Base-by-base conservation (phyloP, 2,797 vertebrate species). In the Scolopax bukidnonensis region DNA sequence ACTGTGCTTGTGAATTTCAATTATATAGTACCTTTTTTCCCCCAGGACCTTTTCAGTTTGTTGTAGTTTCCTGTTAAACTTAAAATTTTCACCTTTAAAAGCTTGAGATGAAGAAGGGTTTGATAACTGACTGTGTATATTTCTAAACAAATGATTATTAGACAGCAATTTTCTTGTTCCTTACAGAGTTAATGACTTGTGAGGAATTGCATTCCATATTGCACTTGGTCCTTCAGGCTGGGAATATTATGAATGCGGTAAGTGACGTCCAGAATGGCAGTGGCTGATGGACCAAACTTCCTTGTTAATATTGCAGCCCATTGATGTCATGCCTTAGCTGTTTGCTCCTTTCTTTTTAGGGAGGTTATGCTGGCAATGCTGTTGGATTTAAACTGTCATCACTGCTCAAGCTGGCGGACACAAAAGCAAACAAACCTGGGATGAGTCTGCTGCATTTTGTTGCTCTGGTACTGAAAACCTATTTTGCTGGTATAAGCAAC, bases 231-330 rank as follows among this genome's bases (percentile, higher is more conserved):
- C 98, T 99, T 76, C 99, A 99, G 96, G 99, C 99, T 21, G 99
- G 99, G 84, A 99, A 99, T 97, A 99, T 99, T 97, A 99, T 99
- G 99, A 99, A 99, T 81, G 99, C 99, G 47, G 99, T 99, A 97
- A 99, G 99, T 98, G 88, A 61, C 84, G 54, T 76, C 64, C 50
- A 19, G 51, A 59, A 60, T 56, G 43, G 69, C 78, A 67, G 27
- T 23, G 30, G 23, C 38, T 41, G 65, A 36, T 63, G 82, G 56
- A 12, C 77, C 40, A 3, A 32, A 63, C 85, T 94, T 82, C 76
- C 36, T 25, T 65, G 30, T 84, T 53, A 68, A 69, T 86, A 6
- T 67, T 73, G 89, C 82, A 61, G 24, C 89, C 59, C 59, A 60
- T 56, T 93, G 69, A 84, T 95, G 36, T 94, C 85, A 6, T 38